These are phyloP conservation scores for Crotalus horridus DNA, from an alignment of 2,113 vertebrate species.

Conservation along the genomic window DNA sequence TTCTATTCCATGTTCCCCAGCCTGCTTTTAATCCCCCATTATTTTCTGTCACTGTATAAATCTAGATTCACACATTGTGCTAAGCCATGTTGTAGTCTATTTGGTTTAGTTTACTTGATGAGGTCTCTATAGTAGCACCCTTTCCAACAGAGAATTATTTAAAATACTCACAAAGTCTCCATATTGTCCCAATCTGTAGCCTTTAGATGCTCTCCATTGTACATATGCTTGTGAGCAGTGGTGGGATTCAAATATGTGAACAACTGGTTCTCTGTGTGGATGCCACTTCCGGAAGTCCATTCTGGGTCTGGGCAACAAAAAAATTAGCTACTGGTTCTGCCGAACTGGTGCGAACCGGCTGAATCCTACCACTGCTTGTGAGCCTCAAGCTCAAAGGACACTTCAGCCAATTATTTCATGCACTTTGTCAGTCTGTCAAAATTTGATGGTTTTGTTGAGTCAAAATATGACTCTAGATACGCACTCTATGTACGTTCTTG, in stretches of 20 bases:
- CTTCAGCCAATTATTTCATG: background rate
- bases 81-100: background rate
- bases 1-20: background rate
- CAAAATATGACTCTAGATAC: background rate
- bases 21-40: background rate
- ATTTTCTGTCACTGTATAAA: background rate
- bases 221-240: background rate
- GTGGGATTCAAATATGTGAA: too few relatives aligned
- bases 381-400: background rate
- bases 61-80: background rate
- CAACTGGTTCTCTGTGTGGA: too few relatives aligned
- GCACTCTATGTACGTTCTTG: background rate
- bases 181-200: background rate
- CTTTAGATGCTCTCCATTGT: background rate
- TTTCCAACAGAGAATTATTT: background rate
- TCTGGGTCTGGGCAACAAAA: too few relatives aligned
- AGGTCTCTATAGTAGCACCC: background rate
- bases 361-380: background rate
- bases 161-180: background rate
- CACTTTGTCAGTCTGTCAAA: background rate
- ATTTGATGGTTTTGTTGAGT: background rate
- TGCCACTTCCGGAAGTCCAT: too few relatives aligned
- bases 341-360: too few relatives aligned
- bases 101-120: background rate
- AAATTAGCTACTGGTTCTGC: too few relatives aligned